phyloP scores from a whole-genome alignment of 2,888 invertebrate genomes.

The Pogonocherus hispidulus region DNA sequence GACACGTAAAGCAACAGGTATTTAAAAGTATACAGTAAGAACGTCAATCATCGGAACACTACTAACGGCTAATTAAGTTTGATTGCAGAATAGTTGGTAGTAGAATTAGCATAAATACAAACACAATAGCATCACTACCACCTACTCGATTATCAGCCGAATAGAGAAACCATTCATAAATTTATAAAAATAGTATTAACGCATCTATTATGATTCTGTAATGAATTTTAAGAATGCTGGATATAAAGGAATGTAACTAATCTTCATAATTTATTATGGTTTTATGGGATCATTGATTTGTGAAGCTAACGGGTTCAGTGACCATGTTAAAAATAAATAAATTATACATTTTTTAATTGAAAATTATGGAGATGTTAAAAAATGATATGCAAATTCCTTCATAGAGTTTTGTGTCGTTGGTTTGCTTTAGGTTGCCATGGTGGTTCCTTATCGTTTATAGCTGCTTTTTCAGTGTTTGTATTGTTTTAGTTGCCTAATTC shows the following conservation, averaged over 20 bases:
- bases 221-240: background rate
- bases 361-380: no score
- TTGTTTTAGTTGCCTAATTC: no score
- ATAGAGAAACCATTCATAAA: slow-evolving; percentile 13
- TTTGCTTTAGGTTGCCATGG: no score
- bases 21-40: background rate
- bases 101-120: slow-evolving; percentile 9
- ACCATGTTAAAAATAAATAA: no score
- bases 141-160: slow-evolving; percentile 6
- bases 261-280: background rate
- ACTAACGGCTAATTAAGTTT: background rate
- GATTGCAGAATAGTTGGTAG: background rate
- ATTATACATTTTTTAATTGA: no score
- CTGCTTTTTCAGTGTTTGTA: no score
- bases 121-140: slow-evolving; percentile 17
- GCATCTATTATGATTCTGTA: background rate
- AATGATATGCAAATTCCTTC: no score
- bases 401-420: no score
- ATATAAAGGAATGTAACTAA: background rate
- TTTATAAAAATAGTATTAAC: slow-evolving; percentile 7
- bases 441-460: no score
- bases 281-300: background rate
- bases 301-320: background rate
- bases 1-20: background rate
- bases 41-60: slow-evolving; percentile 3